Evolutionary conservation across 2,888 invertebrate species (phyloP).

Genomic region (Lottia gigantea): DNA sequence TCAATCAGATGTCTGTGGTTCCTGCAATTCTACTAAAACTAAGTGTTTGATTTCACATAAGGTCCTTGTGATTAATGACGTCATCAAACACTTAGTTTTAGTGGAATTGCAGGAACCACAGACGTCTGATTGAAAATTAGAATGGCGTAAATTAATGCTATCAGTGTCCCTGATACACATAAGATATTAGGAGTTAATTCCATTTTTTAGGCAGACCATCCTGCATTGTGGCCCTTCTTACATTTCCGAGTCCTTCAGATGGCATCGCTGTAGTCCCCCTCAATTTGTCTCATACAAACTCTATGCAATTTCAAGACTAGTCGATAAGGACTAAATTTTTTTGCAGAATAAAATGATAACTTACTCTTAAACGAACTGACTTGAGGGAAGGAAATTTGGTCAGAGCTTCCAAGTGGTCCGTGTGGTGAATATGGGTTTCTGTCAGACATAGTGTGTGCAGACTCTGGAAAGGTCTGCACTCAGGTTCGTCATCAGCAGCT

Average conservation of each 20-base stretch:
- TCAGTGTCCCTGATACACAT: too few species aligned
- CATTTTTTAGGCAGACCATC: background rate
- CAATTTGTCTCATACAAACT: background rate
- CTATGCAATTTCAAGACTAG: background rate
- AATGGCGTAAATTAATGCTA: too few species aligned
- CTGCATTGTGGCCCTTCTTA: background rate
- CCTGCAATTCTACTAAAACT: background rate
- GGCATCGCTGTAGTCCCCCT: background rate
- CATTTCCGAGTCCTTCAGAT: background rate
- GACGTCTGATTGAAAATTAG: too few species aligned
- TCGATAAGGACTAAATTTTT: background rate
- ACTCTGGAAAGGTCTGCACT: conserved; percentile 34
- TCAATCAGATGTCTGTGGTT: too few species aligned
- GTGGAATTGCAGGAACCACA: too few species aligned
- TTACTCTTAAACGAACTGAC: conserved; percentile 53
- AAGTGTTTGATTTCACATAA: too few species aligned
- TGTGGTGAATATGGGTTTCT: conserved; percentile 47
- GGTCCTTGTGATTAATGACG: too few species aligned
- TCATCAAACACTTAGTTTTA: too few species aligned
- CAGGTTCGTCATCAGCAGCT: too few species aligned
- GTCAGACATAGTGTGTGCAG: conserved; percentile 54
- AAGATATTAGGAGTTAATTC: too few species aligned
- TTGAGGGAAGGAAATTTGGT: conserved; percentile 46
- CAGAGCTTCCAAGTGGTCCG: conserved; percentile 47
- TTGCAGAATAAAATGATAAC: background rate